Evolutionary conservation across 2,113 vertebrate genomes (phyloP), one percentile per base, ranked within the genome.

Genomic region (Spizaetus ornatus): DNA sequence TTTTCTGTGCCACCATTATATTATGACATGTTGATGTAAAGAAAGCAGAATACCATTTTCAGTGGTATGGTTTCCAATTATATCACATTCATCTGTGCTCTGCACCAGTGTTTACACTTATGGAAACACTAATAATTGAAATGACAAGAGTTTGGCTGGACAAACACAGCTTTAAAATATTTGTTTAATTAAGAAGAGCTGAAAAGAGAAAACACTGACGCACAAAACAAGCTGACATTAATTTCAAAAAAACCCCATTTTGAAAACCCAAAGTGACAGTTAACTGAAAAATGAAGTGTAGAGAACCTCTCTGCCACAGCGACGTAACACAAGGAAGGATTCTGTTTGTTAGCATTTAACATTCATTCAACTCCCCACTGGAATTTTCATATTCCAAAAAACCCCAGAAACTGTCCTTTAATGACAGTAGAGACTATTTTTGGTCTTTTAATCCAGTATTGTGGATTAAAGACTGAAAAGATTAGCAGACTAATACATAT

Each of bases 81-180:
- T 14, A 10, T 72, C 86, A 15, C 0, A 3, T 74, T 91, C 0
- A 19, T 65, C 88, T 94, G 80, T n/a, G 74, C 83, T 74, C 65
- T 86, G 25, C 48, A 67, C 36, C 15, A 95, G 80, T 84, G 88
- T 86, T 93, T 82, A 84, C 73, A 42, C 82, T 89, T 72, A 78
- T 2, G 27, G 94, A 89, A 92, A 86, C 47, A 58, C 43, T 56
- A 91, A 86, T 91, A 91, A 96, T 26, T 36, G 77, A 92, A 88
- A 84, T 86, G 81, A 91, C 91, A 89, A 71, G 80, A 90, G 86
- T 65, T 79, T 89, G 94, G 94, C 91, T 95, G 86, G 86, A 86
- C 93, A 96, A 94, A 88, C 61, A 69, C 16, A 23, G 73, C 86
- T 96, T 95, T 95, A 61, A 94, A 97, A 76, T 86, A 65, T 82